Conservation (phyloP, 2,888 invertebrate species). For the Trissolcus brochymenae region DNA sequence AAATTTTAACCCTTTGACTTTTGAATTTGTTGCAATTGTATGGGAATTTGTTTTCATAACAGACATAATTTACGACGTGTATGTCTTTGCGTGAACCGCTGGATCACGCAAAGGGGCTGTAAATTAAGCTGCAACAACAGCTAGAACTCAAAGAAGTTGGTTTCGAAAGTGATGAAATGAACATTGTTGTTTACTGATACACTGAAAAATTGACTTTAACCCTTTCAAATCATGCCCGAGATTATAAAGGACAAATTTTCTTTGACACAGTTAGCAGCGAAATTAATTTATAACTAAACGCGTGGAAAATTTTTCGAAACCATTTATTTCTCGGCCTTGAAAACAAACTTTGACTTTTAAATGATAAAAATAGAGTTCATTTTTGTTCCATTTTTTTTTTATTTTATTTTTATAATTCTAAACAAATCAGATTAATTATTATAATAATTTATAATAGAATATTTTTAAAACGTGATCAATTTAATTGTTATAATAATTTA, state of each 20-base stretch:
- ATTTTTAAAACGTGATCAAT: background rate
- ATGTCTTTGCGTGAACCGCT: constrained; percentile 38
- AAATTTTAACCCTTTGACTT: constrained; percentile 38
- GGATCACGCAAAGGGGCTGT: constrained; percentile 69
- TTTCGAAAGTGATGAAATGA: constrained; percentile 30
- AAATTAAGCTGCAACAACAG: constrained; percentile 61
- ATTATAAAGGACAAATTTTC: background rate
- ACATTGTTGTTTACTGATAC: constrained; percentile 13
- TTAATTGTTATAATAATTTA: no score
- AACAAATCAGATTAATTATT: no score
- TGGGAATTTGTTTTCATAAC: constrained; percentile 46
- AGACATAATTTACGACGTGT: constrained; percentile 52
- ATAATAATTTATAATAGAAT: no score
- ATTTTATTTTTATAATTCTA: no score
- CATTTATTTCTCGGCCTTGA: background rate
- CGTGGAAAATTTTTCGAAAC: background rate
- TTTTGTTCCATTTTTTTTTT: no score
- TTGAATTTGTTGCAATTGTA: constrained; percentile 49
- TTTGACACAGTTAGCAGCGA: background rate
- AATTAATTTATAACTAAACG: background rate
- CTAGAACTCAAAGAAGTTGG: constrained; percentile 1
- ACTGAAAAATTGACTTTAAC: constrained; percentile 31
- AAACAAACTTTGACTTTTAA: no score
- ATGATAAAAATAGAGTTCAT: no score
- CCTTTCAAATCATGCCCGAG: constrained; percentile 11